Evolutionary conservation across 92 coral and sea anemone genomes (phyloP).

Genomic region (Heteractis magnifica): DNA sequence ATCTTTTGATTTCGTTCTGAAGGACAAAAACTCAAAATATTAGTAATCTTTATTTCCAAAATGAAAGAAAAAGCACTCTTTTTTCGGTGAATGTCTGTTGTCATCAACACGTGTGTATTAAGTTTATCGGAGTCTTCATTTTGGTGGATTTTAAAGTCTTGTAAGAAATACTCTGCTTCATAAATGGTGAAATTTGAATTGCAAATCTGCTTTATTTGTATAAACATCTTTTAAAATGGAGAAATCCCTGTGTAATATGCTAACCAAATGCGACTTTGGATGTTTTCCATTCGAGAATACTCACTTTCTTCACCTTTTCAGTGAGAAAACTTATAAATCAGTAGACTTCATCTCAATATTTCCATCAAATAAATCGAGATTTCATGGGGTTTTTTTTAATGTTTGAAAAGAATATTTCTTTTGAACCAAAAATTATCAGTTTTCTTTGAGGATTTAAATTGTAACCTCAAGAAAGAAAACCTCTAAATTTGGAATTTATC

Average conservation of each 20-base stretch:
- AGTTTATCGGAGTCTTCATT: neutral
- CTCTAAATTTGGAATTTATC: too few relatives aligned
- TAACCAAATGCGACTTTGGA: neutral
- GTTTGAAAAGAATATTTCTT: too few relatives aligned
- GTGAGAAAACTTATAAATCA: too few relatives aligned
- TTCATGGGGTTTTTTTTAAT: too few relatives aligned
- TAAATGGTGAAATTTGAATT: conserved; percentile 30
- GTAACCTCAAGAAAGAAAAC: too few relatives aligned
- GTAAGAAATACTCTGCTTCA: neutral
- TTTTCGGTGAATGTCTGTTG: neutral
- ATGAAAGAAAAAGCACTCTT: neutral
- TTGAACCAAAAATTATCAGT: too few relatives aligned
- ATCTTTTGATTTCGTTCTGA: neutral
- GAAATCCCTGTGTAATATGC: neutral
- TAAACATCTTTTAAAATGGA: conserved; percentile 30
- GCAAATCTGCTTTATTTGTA: conserved; percentile 28
- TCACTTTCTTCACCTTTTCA: neutral
- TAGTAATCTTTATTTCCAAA: neutral
- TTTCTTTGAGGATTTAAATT: too few relatives aligned
- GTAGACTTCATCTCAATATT: too few relatives aligned
- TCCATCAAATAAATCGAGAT: too few relatives aligned
- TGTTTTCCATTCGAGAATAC: conserved; percentile 2
- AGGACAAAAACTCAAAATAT: neutral
- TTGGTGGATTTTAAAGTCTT: neutral
- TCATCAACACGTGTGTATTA: neutral